Evolutionary conservation across 1,140 invertebrate genomes (phyloP).

Genomic region (Thaumatotibia leucotreta): DNA sequence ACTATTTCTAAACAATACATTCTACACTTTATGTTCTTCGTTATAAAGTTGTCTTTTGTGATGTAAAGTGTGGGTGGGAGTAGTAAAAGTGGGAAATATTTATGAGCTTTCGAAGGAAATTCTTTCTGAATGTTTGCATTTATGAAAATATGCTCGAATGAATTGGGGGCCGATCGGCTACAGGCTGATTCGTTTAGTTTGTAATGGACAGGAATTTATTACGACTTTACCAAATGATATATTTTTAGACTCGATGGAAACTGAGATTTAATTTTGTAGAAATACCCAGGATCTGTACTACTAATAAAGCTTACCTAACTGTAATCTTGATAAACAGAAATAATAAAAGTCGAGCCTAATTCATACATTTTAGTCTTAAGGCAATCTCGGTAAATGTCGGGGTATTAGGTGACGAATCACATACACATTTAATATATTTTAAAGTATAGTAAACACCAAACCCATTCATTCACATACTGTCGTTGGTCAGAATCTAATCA

Average conservation of each 20-base stretch:
- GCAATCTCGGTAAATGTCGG: too few relatives aligned
- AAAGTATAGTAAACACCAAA: too few relatives aligned
- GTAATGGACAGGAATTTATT: conserved; percentile 5
- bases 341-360: too few relatives aligned
- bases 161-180: conserved; percentile 49
- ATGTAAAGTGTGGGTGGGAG: conserved; percentile 24
- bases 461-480: too few relatives aligned
- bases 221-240: neutral
- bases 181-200: conserved; percentile 33
- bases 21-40: conserved; percentile 27
- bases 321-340: too few relatives aligned
- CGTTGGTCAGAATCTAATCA: too few relatives aligned
- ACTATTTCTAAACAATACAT: conserved; percentile 25
- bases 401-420: too few relatives aligned
- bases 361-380: too few relatives aligned
- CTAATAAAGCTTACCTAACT: too few relatives aligned
- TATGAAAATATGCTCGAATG: conserved; percentile 74
- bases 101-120: conserved; percentile 73
- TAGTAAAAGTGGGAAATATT: conserved; percentile 71
- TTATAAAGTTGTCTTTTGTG: conserved; percentile 33
- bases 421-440: too few relatives aligned
- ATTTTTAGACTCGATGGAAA: neutral
- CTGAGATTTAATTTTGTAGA: neutral
- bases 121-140: conserved; percentile 75
- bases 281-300: neutral